These are phyloP conservation scores for Amphipyra tragopoginis DNA, from an alignment of 2,888 invertebrate species.

Conservation along the genomic window DNA sequence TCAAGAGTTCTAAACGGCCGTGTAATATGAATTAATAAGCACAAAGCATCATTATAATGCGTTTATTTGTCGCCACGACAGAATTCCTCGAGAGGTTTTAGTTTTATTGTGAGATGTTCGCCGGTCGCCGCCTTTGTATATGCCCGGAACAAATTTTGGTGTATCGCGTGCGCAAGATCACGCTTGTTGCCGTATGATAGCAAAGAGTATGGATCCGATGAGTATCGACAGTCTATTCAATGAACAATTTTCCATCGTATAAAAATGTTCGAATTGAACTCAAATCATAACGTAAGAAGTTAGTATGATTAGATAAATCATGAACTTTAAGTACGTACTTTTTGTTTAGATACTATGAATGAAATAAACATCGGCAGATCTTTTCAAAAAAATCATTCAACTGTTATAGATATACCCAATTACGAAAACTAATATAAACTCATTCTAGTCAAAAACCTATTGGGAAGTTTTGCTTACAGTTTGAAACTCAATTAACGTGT, in stretches of 20 bases:
- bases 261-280: too few relatives aligned
- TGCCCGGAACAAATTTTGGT: slow-evolving; percentile 84
- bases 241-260: background rate
- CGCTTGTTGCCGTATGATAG: slow-evolving; percentile 66
- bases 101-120: slow-evolving; percentile 73
- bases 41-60: slow-evolving; percentile 86
- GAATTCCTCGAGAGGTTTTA: slow-evolving; percentile 66
- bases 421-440: slow-evolving; percentile 48
- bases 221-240: slow-evolving; percentile 23
- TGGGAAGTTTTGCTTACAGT: slow-evolving; percentile 47
- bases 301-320: too few relatives aligned
- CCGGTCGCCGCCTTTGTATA: slow-evolving; percentile 69
- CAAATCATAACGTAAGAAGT: too few relatives aligned
- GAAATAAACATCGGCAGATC: too few relatives aligned
- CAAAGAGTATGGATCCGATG: slow-evolving; percentile 59
- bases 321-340: too few relatives aligned
- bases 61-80: slow-evolving; percentile 84
- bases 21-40: slow-evolving; percentile 90
- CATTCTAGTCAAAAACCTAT: slow-evolving; percentile 31
- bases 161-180: slow-evolving; percentile 81
- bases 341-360: too few relatives aligned
- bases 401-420: slow-evolving; percentile 10
- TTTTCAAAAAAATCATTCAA: slow-evolving; percentile 16
- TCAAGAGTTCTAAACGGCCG: slow-evolving; percentile 86
- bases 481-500: slow-evolving; percentile 45